phyloP scores from a whole-genome alignment of 1,140 invertebrate genomes.

The Brachionus koreanus region DNA sequence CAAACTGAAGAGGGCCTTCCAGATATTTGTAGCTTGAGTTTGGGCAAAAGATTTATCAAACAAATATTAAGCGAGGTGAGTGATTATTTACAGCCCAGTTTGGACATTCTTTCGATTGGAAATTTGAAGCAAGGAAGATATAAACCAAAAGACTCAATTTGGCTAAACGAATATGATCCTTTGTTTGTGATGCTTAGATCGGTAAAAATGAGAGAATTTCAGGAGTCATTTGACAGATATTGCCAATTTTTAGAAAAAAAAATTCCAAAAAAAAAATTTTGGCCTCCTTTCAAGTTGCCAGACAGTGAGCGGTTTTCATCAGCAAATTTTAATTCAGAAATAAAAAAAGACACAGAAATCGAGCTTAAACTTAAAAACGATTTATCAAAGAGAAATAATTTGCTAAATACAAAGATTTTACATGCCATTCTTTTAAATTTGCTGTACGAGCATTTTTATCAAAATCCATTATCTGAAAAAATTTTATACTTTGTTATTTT shows the following conservation, averaged over 20 bases:
- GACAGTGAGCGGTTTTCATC: constrained; percentile 65
- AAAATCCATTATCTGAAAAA: constrained; percentile 70
- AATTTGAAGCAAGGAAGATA: constrained; percentile 37
- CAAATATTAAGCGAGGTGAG: constrained; percentile 70
- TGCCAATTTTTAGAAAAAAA: constrained; percentile 47
- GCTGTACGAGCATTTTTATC: constrained; percentile 73
- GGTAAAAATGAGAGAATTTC: constrained; percentile 85
- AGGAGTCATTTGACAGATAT: constrained; percentile 80
- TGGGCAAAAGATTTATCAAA: constrained; percentile 83
- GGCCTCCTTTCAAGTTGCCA: constrained; percentile 77
- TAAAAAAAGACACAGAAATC: background rate
- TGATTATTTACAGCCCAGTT: constrained; percentile 4
- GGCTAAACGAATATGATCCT: constrained; percentile 88
- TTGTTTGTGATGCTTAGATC: constrained; percentile 82
- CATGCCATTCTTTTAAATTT: constrained; percentile 78
- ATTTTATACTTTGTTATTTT: constrained; percentile 78
- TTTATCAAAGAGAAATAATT: constrained; percentile 48
- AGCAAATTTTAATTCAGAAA: background rate
- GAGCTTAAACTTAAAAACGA: background rate
- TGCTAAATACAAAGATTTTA: constrained; percentile 72
- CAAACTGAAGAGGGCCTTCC: constrained; percentile 91
- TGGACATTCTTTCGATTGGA: background rate
- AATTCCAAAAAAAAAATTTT: constrained; percentile 64
- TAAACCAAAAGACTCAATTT: constrained; percentile 65
- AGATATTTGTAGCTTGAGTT: constrained; percentile 78